Percentiles rank a stretch among this genome's conserved stretches.
phyloP scores from a whole-genome alignment of 2,113 vertebrate species.

The Hydrolagus affinis region DNA sequence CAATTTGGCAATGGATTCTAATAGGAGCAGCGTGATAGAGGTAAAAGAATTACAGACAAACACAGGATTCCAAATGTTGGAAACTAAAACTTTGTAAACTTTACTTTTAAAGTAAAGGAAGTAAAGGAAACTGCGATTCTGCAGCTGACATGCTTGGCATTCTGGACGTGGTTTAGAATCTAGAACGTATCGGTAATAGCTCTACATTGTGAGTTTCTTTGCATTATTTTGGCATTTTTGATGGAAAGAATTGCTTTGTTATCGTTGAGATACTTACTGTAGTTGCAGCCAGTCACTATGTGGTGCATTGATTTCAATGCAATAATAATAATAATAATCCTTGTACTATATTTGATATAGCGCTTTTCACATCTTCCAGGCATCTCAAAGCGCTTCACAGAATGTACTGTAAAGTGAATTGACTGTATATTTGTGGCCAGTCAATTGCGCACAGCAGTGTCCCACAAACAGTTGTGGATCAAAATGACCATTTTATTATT shows the following conservation, averaged over 20 bases:
- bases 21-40: too few relatives aligned
- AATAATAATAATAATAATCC: too few relatives aligned
- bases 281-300: background rate
- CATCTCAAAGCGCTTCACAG: too few relatives aligned
- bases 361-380: too few relatives aligned
- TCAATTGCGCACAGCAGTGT: too few relatives aligned
- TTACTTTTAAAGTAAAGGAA: background rate
- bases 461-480: too few relatives aligned
- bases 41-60: background rate
- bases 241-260: background rate
- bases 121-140: background rate
- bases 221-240: background rate
- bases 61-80: background rate
- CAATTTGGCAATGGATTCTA: too few relatives aligned
- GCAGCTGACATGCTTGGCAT: background rate
- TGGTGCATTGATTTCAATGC: background rate
- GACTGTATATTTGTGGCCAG: too few relatives aligned
- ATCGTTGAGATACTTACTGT: background rate
- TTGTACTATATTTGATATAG: too few relatives aligned
- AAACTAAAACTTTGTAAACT: background rate
- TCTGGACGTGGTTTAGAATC: background rate
- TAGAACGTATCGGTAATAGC: background rate
- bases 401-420: too few relatives aligned
- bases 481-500: too few relatives aligned
- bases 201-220: background rate